Evolutionary conservation across 2,888 invertebrate genomes (phyloP), one percentile per base, ranked within the genome.

Genomic region (Cheilosia grossa): DNA sequence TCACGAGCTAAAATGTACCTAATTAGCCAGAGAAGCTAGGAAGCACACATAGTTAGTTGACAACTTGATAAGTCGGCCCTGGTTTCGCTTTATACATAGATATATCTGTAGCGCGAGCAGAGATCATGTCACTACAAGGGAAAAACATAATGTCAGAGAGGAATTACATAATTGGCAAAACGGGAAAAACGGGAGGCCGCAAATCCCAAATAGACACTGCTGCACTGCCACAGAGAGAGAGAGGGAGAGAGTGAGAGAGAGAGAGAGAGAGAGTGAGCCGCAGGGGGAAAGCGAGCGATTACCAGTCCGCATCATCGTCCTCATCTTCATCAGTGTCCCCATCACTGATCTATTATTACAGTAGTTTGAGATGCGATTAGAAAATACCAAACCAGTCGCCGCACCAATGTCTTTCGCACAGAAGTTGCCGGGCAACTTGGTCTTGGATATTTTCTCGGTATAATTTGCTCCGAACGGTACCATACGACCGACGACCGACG

Each of bases 91-190:
- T 53, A 33, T 37, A 54, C n/a, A n/a, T n/a, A n/a, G n/a, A n/a
- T 21, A 21, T 47, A 70, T 77, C 56, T 33, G 40, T 61, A 10
- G 15, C 53, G 47, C 59, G 51, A 77, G 30, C 69, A 77, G 24
- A 77, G 24, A 53, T 61, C 82, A 77, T 77, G 82, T 82, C 40
- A 37, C 19, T 74, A 83, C 79, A 83, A 64, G 49, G 59, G 47
- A 40, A 59, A 69, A 79, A 75, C 66, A 80, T 70, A 83, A 80
- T 83, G 74, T 70, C 74, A 70, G 59, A 59, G 66, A 80, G 53
- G 83, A 83, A 83, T 83, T 80, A 80, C 80, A 66, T 83, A 80
- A 83, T 83, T 83, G 70, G 64, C 73, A 40, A 64, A 66, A 82
- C 82, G 24, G 21, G 74, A 77, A 77, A 78, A 78, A 82, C 78